Evolutionary conservation across 2,113 vertebrate species (phyloP), one percentile per base, ranked within the genome.

Genomic region (Osmerus eperlanus): DNA sequence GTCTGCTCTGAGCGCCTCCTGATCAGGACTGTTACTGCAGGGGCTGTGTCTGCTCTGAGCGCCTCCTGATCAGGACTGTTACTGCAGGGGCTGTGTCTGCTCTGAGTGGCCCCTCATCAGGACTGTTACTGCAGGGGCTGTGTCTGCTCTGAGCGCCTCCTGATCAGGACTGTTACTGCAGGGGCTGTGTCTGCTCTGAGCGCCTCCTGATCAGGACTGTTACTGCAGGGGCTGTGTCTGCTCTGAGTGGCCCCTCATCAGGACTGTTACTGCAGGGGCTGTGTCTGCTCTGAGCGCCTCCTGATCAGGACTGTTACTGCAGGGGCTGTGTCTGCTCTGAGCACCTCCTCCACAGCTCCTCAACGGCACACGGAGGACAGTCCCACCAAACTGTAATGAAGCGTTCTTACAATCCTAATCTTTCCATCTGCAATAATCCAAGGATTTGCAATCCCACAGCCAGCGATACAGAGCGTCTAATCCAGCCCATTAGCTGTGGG

Each of bases 401-500:
- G 0, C 56, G 28, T 55, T 18, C 4, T 68, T 60, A 41, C 55
- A 59, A 21, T 28, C 29, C 5, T 56, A 23, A 19, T 32, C 23
- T 36, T 47, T 3, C 5, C n/a, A n/a, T 29, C 12, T 63, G 9
- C 3, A 16, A 23, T 52, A n/a, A 61, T 61, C 59, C 59, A 73
- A 47, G 67, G 29, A 53, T 62, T 51, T n/a, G 21, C 18, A 19
- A 21, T 6, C 67, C 52, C 6, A 11, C 18, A 54, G n/a, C 9
- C 53, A 58, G 19, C 0, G 55, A 60, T 16, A 59, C 58, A 6
- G 2, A 23, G 25, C 0, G 68, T 70, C 19, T 74, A 53, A 74
- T 71, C 63, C 47, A 71, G 64, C 55, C 47, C 28, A 71, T 71
- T 67, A 71, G 55, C 36, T 2, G 36, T 56, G 16, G 47, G 51